Conservation (phyloP, 2,797 vertebrate genomes). For the Scyliorhinus canicula region DNA sequence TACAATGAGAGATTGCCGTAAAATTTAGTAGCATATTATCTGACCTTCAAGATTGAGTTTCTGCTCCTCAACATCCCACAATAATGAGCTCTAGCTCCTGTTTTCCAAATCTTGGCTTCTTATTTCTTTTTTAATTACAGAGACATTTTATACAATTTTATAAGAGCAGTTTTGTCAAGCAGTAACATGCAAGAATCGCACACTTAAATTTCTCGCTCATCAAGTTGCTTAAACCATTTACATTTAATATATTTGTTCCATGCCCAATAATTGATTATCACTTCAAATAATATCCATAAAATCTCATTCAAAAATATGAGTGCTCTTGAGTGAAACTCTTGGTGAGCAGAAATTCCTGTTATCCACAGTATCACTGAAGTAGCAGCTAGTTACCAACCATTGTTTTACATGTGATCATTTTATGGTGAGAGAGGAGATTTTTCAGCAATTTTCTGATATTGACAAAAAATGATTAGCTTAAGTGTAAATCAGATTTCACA, state of each 20-base stretch:
- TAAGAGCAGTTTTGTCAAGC: neutral
- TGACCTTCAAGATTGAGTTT: neutral
- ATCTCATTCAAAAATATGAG: neutral
- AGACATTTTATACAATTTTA: neutral
- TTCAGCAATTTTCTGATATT: neutral
- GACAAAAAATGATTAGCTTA: neutral
- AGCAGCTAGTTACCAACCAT: neutral
- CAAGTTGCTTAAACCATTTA: neutral
- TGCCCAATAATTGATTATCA: neutral
- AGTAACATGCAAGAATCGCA: neutral
- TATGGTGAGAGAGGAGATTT: neutral
- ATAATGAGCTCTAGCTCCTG: neutral
- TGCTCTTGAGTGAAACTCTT: neutral
- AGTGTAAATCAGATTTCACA: neutral
- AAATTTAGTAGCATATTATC: neutral
- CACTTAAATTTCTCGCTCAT: neutral
- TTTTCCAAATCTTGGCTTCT: neutral
- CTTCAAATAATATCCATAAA: slow-evolving; percentile 4
- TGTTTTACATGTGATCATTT: too few relatives aligned
- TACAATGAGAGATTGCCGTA: neutral
- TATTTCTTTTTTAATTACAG: neutral
- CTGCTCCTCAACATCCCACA: neutral
- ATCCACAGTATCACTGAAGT: neutral
- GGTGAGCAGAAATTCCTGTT: neutral
- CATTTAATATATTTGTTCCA: neutral